Evolutionary conservation across 2,888 invertebrate genomes (phyloP).

Genomic region (Eustalomyia histrio): DNA sequence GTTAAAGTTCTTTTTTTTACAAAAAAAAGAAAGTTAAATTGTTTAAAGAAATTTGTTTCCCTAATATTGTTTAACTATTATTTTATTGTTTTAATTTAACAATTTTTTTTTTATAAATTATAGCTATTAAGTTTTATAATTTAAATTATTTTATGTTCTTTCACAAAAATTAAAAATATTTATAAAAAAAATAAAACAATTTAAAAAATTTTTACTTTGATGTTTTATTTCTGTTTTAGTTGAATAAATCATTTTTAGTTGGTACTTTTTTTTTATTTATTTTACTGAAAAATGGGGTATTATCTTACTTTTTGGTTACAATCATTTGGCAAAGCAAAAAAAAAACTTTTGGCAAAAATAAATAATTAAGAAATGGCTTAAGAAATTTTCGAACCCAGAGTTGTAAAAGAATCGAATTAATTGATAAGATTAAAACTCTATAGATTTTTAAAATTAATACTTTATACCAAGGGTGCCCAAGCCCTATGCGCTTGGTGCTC

Average conservation of each 20-base stretch:
- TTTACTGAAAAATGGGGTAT: conserved; percentile 60
- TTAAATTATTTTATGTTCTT: conserved; percentile 52
- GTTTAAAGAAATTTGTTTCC: conserved; percentile 32
- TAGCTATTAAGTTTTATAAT: conserved; percentile 47
- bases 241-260: not conserved
- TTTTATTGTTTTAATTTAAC: conserved; percentile 45
- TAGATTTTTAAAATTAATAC: too few relatives aligned
- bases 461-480: too few relatives aligned
- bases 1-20: conserved; percentile 40
- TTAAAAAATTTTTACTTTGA: conserved; percentile 16
- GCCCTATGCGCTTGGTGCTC: too few relatives aligned
- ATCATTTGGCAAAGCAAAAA: conserved; percentile 61
- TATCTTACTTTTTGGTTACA: conserved; percentile 60
- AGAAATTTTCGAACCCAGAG: not conserved
- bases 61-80: conserved; percentile 46
- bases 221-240: conserved; percentile 34
- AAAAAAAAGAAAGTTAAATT: conserved; percentile 41
- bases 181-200: conserved; percentile 46
- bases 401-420: not conserved
- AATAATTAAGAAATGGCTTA: conserved; percentile 16
- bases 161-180: conserved; percentile 49
- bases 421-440: too few relatives aligned
- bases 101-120: conserved; percentile 56
- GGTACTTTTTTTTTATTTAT: conserved; percentile 38
- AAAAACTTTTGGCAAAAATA: conserved; percentile 55